Conservation (phyloP, 2,113 vertebrate species). For the Scartelaos histophorus region DNA sequence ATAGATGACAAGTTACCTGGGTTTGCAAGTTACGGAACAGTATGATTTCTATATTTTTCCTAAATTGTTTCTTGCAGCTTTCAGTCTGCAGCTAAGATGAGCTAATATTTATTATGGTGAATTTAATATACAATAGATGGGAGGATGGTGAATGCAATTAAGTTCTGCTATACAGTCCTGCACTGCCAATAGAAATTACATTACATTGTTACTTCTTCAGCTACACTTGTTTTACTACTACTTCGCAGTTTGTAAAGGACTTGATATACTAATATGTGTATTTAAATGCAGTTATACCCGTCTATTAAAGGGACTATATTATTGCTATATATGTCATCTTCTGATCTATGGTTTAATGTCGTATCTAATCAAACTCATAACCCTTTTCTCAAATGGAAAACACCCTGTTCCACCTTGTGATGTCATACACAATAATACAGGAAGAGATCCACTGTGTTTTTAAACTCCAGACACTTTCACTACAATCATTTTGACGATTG, state of each 20-base stretch:
- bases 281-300: too few species aligned
- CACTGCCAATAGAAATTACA: not conserved
- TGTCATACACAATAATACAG: too few species aligned
- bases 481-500: too few species aligned
- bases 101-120: not conserved
- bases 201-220: not conserved
- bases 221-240: not conserved
- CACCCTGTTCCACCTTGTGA: too few species aligned
- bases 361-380: too few species aligned
- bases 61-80: not conserved
- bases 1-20: not conserved
- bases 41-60: not conserved
- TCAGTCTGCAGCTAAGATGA: not conserved
- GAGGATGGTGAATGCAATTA: not conserved
- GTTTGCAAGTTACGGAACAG: not conserved
- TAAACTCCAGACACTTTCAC: too few species aligned
- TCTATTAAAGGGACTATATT: too few species aligned
- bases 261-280: not conserved
- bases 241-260: too few species aligned
- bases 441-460: too few species aligned
- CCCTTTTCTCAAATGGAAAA: too few species aligned
- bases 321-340: too few species aligned
- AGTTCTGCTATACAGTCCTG: not conserved
- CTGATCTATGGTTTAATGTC: too few species aligned
- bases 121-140: not conserved